phyloP scores from a whole-genome alignment of 2,888 invertebrate genomes.

The Callyntrura sp. region DNA sequence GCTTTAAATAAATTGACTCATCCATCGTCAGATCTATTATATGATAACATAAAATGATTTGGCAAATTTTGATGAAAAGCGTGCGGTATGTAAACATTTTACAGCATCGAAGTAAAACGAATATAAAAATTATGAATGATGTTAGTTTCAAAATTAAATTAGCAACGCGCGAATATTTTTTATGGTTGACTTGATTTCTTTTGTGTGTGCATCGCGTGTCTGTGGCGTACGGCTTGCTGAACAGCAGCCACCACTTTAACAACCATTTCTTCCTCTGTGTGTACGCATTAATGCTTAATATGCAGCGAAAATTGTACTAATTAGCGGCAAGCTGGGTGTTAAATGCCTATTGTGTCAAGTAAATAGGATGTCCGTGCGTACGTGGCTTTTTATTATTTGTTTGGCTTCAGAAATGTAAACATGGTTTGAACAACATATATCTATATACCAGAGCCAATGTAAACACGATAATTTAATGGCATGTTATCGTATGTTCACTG shows the following conservation, averaged over 20 bases:
- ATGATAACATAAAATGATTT: not conserved
- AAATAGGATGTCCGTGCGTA: not conserved
- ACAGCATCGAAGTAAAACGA: not conserved
- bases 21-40: not conserved
- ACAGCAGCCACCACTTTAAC: not conserved
- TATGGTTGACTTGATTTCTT: conserved; percentile 28
- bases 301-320: not conserved
- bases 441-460: not conserved
- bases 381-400: not conserved
- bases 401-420: no score
- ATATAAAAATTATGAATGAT: conserved; percentile 4
- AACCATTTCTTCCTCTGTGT: not conserved
- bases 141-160: not conserved
- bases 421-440: not conserved
- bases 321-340: conserved; percentile 23
- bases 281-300: not conserved
- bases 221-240: not conserved
- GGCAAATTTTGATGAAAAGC: not conserved
- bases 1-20: not conserved
- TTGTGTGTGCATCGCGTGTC: not conserved
- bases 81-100: not conserved
- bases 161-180: conserved; percentile 19
- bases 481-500: not conserved
- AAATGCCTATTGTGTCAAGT: conserved; percentile 13
- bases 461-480: not conserved